Evolutionary conservation across 2,113 vertebrate species (phyloP).

Genomic region (Etheostoma cragini): DNA sequence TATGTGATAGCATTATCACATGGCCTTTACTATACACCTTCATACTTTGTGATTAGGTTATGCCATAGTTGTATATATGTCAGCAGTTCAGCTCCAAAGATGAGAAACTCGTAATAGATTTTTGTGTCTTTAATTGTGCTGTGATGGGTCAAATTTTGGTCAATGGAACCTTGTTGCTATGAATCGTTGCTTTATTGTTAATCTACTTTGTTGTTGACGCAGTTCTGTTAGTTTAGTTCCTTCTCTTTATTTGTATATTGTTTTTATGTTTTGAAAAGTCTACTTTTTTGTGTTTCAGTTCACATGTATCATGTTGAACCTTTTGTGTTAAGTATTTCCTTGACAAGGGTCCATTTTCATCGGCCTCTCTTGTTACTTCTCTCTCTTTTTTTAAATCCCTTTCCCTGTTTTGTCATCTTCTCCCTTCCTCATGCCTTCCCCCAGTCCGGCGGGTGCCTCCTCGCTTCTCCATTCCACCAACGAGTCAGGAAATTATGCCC

Average conservation of each 20-base stretch:
- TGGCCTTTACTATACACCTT: slow-evolving; percentile 57
- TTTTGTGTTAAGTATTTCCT: slow-evolving; percentile 74
- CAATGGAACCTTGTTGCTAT: slow-evolving; percentile 99
- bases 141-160: slow-evolving; percentile 97
- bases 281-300: slow-evolving; percentile 80
- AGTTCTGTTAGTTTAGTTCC: slow-evolving; percentile 90
- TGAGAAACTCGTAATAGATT: slow-evolving; percentile 99
- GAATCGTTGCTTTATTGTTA: slow-evolving; percentile 97
- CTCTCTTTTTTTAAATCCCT: slow-evolving; percentile 80
- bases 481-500: slow-evolving; percentile 98
- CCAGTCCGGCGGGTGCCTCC: slow-evolving; percentile 97
- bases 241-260: slow-evolving; percentile 81
- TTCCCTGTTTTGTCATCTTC: slow-evolving; percentile 86
- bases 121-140: slow-evolving; percentile 99
- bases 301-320: slow-evolving; percentile 75
- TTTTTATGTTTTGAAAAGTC: slow-evolving; percentile 73
- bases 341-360: slow-evolving; percentile 81
- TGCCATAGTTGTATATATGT: slow-evolving; percentile 35
- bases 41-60: slow-evolving; percentile 55
- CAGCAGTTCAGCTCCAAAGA: slow-evolving; percentile 87
- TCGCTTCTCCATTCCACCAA: slow-evolving; percentile 96
- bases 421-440: slow-evolving; percentile 76
- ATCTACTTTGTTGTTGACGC: slow-evolving; percentile 98
- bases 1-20: slow-evolving; percentile 74
- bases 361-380: slow-evolving; percentile 87